phyloP scores from a whole-genome alignment of 2,797 vertebrate species.

The Tapirus indicus region DNA sequence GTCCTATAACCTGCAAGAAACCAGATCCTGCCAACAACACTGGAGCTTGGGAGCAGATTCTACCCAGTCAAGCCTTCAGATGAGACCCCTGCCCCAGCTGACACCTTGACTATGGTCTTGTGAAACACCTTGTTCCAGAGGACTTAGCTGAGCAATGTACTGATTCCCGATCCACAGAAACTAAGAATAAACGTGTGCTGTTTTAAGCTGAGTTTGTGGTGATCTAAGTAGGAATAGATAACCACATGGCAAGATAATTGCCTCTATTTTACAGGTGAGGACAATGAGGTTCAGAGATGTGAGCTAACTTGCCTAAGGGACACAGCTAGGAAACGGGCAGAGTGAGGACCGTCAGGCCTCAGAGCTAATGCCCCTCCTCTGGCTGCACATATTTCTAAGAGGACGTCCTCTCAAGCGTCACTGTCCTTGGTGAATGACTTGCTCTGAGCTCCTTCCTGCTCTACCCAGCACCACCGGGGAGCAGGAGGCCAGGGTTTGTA shows the following conservation, averaged over 20 bases:
- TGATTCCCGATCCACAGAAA: not conserved
- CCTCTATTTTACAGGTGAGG: not conserved
- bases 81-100: not conserved
- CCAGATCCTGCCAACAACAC: fast-evolving
- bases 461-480: not conserved
- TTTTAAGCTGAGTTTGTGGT: not conserved
- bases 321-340: not conserved
- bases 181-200: fast-evolving
- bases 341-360: not conserved
- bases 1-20: not conserved
- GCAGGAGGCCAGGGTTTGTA: slow-evolving; percentile 81
- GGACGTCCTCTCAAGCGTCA: not conserved
- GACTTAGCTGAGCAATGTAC: fast-evolving
- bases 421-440: slow-evolving; percentile 43
- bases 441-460: not conserved
- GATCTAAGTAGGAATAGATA: not conserved
- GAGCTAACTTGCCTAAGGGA: too few species aligned
- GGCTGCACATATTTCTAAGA: not conserved
- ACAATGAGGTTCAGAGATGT: not conserved
- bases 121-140: not conserved
- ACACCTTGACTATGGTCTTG: fast-evolving
- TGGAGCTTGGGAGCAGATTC: not conserved
- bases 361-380: fast-evolving
- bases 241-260: too few species aligned
- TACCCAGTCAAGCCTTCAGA: not conserved